Conservation (phyloP, 2,113 vertebrate genomes). For the Alces alces region DNA sequence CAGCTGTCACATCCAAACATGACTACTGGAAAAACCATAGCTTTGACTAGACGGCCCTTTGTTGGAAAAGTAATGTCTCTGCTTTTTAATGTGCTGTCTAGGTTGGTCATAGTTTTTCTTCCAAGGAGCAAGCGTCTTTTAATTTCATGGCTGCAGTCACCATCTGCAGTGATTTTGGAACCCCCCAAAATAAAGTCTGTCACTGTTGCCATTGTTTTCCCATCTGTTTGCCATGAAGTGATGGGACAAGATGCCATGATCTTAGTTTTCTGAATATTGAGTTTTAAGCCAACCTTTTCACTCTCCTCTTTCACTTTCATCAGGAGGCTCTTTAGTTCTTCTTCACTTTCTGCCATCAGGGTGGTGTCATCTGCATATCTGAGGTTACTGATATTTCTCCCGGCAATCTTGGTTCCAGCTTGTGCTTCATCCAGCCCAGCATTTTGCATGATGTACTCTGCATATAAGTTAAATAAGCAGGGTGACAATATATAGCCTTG, state of each 20-base stretch:
- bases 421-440: background rate
- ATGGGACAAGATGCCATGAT: background rate
- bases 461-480: background rate
- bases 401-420: background rate
- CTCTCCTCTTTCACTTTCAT: background rate
- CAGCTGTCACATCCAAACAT: background rate
- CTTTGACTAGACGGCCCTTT: background rate
- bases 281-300: background rate
- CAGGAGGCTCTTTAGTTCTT: background rate
- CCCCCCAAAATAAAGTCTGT: background rate
- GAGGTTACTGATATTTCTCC: background rate
- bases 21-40: background rate
- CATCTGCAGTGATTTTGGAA: background rate
- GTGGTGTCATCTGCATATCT: background rate
- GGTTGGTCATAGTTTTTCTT: background rate
- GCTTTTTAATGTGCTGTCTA: background rate
- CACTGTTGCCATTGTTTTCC: background rate
- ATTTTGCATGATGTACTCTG: background rate
- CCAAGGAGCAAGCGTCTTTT: background rate
- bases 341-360: background rate
- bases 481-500: background rate
- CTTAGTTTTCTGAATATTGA: background rate
- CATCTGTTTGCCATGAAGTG: background rate
- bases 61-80: background rate
- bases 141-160: background rate